Percentiles rank a stretch among this genome's conserved stretches.
Evolutionary conservation across 1,140 invertebrate genomes (phyloP).

Genomic region (Drosophila sucinea): DNA sequence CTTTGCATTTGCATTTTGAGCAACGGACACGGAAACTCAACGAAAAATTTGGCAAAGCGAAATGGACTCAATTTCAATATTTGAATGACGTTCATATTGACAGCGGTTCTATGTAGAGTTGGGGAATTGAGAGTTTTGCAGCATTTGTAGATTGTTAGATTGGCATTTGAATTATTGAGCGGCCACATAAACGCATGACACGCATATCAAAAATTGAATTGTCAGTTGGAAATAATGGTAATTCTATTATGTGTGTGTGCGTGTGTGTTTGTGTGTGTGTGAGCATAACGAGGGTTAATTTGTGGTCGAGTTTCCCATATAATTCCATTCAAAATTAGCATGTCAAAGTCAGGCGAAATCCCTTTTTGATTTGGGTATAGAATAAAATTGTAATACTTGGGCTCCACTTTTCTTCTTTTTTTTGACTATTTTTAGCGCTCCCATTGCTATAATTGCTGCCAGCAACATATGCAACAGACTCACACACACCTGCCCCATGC

Average conservation of each 20-base stretch:
- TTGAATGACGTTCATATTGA: conserved; percentile 39
- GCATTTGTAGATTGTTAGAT: conserved; percentile 12
- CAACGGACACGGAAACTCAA: background rate
- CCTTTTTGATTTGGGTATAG: conserved; percentile 28
- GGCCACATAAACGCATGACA: conserved; percentile 1
- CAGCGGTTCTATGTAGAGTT: conserved; percentile 8
- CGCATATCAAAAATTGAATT: conserved; percentile 9
- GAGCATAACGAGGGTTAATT: conserved; percentile 16
- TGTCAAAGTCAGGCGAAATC: conserved; percentile 1
- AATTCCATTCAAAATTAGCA: conserved; percentile 8
- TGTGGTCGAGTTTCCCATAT: conserved; percentile 13
- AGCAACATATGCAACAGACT: conserved; percentile 54
- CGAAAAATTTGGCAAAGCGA: conserved; percentile 1
- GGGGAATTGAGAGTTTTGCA: conserved; percentile 20
- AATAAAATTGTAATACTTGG: background rate
- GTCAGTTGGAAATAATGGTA: conserved; percentile 11
- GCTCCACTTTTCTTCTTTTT: background rate
- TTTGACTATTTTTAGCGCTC: conserved; percentile 31
- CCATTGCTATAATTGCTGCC: conserved; percentile 42
- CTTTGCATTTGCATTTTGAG: background rate
- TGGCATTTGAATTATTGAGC: conserved; percentile 29
- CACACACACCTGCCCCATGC: conserved; percentile 5
- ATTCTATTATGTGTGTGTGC: conserved; percentile 31
- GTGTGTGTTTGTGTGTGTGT: background rate
- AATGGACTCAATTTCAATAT: conserved; percentile 28